Evolutionary conservation across 2,888 invertebrate species (phyloP), one percentile per base, ranked within the genome.

Genomic region (Lucinisca nassula): DNA sequence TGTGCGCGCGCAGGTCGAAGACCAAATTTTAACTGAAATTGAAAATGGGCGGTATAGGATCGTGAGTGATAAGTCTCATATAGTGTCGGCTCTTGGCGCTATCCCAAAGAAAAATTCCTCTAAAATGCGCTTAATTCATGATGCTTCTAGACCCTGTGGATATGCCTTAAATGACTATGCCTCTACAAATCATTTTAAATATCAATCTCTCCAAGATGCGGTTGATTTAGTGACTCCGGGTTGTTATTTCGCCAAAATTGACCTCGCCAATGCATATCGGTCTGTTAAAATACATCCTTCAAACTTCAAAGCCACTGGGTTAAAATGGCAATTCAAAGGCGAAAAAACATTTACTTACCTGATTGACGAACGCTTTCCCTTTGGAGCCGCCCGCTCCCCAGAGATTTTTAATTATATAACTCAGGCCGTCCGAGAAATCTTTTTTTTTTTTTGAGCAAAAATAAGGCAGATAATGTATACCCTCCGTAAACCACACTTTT

Each of bases 1-100:
- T 49, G 49, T 80, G 84, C 80, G 78, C 58, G 83, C 78, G 83
- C 83, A n/a, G 10, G n/a, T 35, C 0, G 73, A 82, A 30, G 27
- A 24, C 10, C 78, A 86, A 58, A 86, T 86, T 2, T 12, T 49
- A 51, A 75, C 61, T 0, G 79, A 86, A 79, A 32, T 79, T 17
- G 61, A 82, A 51, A 82, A 82, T 51, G 82, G 86, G 1, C 74
- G 73, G n/a, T 83, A 86, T 45, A 67, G 45, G 37, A 83, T 79
- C 17, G 86, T 86, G 14, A 14, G 35, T 40, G 55, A 76, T 2
- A 79, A 86, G 38, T n/a, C n/a, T n/a, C n/a, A n/a, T n/a, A n/a
- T n/a, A n/a, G n/a, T n/a, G n/a, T n/a, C n/a, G n/a, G n/a, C n/a
- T n/a, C n/a, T n/a, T n/a, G n/a, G n/a, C n/a, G n/a, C n/a, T n/a